Base-by-base conservation (phyloP, 2,888 invertebrate species). In the Copidosoma aretas region DNA sequence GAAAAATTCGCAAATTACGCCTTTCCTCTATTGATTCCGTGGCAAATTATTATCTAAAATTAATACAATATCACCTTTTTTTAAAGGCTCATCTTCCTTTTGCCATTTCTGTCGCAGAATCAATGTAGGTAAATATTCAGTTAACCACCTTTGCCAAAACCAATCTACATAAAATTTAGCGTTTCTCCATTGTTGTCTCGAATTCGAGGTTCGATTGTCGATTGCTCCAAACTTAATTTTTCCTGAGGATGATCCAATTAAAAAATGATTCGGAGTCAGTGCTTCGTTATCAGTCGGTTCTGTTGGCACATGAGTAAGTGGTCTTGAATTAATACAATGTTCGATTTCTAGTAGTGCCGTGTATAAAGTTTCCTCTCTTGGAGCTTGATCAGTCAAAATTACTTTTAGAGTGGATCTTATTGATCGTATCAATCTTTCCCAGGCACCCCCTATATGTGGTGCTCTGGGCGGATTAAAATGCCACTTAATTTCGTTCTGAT, bases 291-390 rank as follows among this genome's bases (percentile, higher is more conserved):
- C 76, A 1, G 71, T 67, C 1, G 70, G 70, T 17, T 77, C 77
- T 10, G 75, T 70, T 0, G 77, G 74, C 0, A 79, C 78, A 62
- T 77, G 74, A 0, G 71, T 75, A 10, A 79, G 60, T n/a, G 75
- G 73, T 39, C 75, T 39, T n/a, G 52, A 52, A 39, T 60, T 60
- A 10, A 60, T 19, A 46, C 24, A 22, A 51, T 24, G 46, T n/a
- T 49, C 25, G 3, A 60, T 61, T 53, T 61, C 41, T 1, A 22
- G 19, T 14, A 61, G 32, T 4, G 21, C 32, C 4, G 53, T 61
- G n/a, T 41, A 25, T 12, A 60, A 19, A 52, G 39, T 14, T 17
- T 60, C 52, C 19, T 60, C 52, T 14, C 19, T 3, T 17, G 24
- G 22, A 17, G 52, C 51, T 51, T 60, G 51, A 12, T 19, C 52